Evolutionary conservation across 2,113 vertebrate species (phyloP).

Genomic region (Uria aalge): DNA sequence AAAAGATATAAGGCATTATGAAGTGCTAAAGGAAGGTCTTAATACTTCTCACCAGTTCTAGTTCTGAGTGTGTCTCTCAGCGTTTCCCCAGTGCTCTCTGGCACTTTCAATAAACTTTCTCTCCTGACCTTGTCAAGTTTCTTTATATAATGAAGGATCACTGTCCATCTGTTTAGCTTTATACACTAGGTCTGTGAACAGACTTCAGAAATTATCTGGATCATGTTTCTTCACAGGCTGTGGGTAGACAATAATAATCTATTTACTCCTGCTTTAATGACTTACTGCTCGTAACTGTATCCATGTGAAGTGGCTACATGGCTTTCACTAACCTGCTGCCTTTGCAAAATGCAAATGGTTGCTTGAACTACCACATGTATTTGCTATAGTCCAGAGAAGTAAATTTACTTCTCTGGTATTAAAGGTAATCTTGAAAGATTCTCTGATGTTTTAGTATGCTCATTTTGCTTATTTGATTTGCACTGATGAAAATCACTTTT

Average conservation of each 20-base stretch:
- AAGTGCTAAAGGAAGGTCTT: neutral
- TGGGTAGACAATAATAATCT: neutral
- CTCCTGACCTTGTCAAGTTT: neutral
- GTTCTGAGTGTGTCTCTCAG: neutral
- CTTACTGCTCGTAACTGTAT: neutral
- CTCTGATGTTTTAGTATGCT: neutral
- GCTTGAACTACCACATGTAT: rapidly evolving
- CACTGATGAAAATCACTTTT: neutral
- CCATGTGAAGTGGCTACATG: neutral
- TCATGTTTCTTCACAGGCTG: neutral
- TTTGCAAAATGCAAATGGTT: neutral
- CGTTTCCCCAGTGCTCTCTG: neutral
- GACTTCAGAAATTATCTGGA: neutral
- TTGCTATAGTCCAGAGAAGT: neutral
- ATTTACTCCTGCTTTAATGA: neutral
- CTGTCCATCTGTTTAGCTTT: neutral
- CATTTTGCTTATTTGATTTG: neutral
- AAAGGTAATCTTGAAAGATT: neutral
- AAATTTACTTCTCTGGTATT: neutral
- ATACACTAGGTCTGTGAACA: neutral
- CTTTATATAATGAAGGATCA: neutral
- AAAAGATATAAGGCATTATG: neutral
- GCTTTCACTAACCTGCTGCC: neutral
- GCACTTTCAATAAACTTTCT: neutral
- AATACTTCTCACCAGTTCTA: neutral